Conservation (phyloP, 1,140 invertebrate species). For the Oryzaephilus surinamensis region DNA sequence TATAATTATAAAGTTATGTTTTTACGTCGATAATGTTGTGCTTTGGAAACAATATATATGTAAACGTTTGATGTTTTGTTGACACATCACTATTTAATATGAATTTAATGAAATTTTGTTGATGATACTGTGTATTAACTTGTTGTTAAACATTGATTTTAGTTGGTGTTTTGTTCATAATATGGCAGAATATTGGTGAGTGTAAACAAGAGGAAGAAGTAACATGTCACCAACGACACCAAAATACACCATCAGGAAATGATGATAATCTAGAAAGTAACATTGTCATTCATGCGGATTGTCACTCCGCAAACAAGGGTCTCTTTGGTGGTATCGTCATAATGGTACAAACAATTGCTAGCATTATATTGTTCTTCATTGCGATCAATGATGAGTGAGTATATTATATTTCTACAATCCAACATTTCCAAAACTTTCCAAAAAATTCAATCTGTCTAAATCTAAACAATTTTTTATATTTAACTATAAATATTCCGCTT, state of each 20-base stretch:
- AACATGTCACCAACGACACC: slow-evolving; percentile 25
- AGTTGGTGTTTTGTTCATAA: slow-evolving; percentile 61
- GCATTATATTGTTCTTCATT: slow-evolving; percentile 59
- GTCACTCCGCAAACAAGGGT: slow-evolving; percentile 60
- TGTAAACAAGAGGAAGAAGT: slow-evolving; percentile 32
- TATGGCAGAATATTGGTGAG: slow-evolving; percentile 59
- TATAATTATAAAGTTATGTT: too few relatives aligned
- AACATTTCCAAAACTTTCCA: too few relatives aligned
- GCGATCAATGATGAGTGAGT: slow-evolving; percentile 46
- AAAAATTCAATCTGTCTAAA: background rate
- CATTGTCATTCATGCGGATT: slow-evolving; percentile 58
- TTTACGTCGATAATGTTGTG: too few relatives aligned
- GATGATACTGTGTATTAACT: too few relatives aligned
- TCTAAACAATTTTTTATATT: slow-evolving; percentile 4
- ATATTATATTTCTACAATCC: too few relatives aligned
- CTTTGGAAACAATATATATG: too few relatives aligned
- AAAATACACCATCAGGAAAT: slow-evolving; percentile 30
- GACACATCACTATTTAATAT: too few relatives aligned
- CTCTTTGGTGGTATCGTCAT: slow-evolving; percentile 58
- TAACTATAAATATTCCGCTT: too few relatives aligned
- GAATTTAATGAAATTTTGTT: too few relatives aligned
- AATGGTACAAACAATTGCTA: slow-evolving; percentile 50
- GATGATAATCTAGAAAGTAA: slow-evolving; percentile 44
- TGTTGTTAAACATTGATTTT: too few relatives aligned
- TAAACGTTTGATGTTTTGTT: too few relatives aligned